Evolutionary conservation across 2,113 vertebrate genomes (phyloP).

Genomic region (Tetraodon nigroviridis): DNA sequence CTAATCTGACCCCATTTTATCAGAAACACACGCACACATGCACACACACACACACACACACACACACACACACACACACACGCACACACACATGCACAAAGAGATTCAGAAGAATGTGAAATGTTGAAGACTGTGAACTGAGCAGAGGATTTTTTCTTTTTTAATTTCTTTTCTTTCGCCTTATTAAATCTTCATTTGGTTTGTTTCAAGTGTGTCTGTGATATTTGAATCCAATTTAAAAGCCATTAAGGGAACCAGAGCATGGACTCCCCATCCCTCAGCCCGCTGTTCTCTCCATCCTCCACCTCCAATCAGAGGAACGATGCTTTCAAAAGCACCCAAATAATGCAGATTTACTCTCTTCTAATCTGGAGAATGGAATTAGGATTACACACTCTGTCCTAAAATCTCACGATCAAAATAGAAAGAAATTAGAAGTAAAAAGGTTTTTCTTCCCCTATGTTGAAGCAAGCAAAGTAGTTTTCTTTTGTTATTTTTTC

Average conservation of each 20-base stretch:
- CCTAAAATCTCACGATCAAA: no score
- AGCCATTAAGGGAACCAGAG: conserved; percentile 30
- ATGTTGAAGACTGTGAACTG: conserved; percentile 14
- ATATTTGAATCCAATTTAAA: conserved; percentile 32
- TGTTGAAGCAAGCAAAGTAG: no score
- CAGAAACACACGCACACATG: conserved; percentile 27
- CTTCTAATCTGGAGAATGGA: neutral
- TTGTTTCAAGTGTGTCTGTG: conserved; percentile 11
- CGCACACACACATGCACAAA: neutral
- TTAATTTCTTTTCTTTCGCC: neutral
- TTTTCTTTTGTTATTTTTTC: no score
- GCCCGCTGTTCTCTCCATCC: neutral
- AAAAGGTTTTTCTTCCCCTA: no score
- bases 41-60: neutral
- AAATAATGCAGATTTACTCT: neutral
- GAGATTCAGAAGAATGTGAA: neutral
- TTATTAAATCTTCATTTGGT: neutral
- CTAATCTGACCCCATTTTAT: conserved; percentile 57
- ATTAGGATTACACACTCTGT: no score
- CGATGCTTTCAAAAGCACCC: neutral
- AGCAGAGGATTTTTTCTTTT: neutral
- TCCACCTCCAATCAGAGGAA: conserved; percentile 1
- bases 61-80: conserved; percentile 13
- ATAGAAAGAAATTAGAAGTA: no score
- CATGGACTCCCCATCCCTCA: conserved; percentile 11